Evolutionary conservation across 2,888 invertebrate species (phyloP), one percentile per base, ranked within the genome.

Genomic region (Thalpophila matura): DNA sequence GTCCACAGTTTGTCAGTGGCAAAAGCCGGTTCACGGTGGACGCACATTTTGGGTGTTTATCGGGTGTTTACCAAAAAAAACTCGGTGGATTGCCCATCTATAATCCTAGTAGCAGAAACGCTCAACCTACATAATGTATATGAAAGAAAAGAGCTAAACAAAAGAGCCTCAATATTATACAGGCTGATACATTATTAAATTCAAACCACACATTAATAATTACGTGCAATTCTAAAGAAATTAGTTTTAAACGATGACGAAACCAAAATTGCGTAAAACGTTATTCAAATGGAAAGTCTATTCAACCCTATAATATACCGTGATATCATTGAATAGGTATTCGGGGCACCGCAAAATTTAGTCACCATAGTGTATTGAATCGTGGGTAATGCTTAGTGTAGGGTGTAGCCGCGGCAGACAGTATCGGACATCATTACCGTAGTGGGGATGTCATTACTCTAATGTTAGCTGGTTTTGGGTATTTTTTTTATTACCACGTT

Each of bases 341-440:
- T 87, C 86, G 84, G 89, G 86, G 79, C 77, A 87, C 91, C 93
- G 92, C 93, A 88, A 92, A 93, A 93, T 93, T 89, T 87, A 85
- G 86, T 85, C 91, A 90, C 89, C 87, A 81, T 82, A 81, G 89
- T 85, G 89, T 87, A 91, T 80, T 92, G 88, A 89, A 82, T 82
- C 88, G 92, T 83, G 69, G 77, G 81, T 91, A 91, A 93, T 91
- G 88, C 37, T 27, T 69, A 65, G 51, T 46, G 57, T 61, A 46
- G 59, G 65, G 58, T 75, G 68, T 60, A 47, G 45, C 18, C 40
- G 47, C 24, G n/a, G 54, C 59, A 59, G 29, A 40, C 26, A 29
- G 57, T 70, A 68, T 65, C 47, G 62, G 35, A 29, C 56, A 16
- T 78, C 67, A 78, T 78, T 78, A 73, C 57, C 49, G 37, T 31